Percentiles rank a stretch among this genome's conserved stretches.
Evolutionary conservation across 2,888 invertebrate genomes (phyloP).

Genomic region (Drosophila neotestacea): DNA sequence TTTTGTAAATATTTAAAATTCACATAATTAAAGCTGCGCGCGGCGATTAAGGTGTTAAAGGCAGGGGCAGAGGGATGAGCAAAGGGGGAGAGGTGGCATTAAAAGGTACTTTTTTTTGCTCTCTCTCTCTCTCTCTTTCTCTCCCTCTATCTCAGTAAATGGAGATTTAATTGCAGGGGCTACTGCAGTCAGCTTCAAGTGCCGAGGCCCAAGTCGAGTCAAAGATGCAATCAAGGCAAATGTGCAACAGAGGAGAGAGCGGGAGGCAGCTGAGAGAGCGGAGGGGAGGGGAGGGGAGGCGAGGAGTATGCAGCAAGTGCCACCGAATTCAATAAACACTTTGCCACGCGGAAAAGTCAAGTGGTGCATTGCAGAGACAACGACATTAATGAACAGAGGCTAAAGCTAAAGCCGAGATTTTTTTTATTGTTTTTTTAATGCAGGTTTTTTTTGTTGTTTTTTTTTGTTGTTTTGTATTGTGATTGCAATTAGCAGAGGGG

Average conservation of each 20-base stretch:
- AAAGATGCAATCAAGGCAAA: constrained; percentile 68
- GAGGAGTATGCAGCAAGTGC: constrained; percentile 55
- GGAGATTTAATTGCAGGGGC: constrained; percentile 82
- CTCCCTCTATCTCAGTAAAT: constrained; percentile 51
- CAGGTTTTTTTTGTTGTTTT: constrained; percentile 12
- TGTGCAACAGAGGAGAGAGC: background rate
- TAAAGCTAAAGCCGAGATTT: constrained; percentile 41
- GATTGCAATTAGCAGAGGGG: constrained; percentile 70
- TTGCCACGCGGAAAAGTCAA: constrained; percentile 77
- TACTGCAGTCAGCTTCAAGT: constrained; percentile 61
- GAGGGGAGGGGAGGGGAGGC: background rate
- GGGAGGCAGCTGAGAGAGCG: background rate
- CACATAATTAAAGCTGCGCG: constrained; percentile 77
- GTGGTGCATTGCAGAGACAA: constrained; percentile 68
- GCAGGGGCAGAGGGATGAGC: background rate
- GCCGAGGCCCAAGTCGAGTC: constrained; percentile 20
- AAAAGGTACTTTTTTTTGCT: constrained; percentile 67
- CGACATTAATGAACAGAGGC: constrained; percentile 60
- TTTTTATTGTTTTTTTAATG: constrained; percentile 18
- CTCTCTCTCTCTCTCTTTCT: constrained; percentile 39
- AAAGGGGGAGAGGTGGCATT: constrained; percentile 44
- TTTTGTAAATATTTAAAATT: constrained; percentile 81
- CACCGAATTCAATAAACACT: constrained; percentile 81
- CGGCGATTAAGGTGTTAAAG: constrained; percentile 66
- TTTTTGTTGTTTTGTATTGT: constrained; percentile 40